Percentiles rank a stretch among this genome's conserved stretches.
These are phyloP conservation scores for Sebastes matsubarae DNA, from an alignment of 2,797 vertebrate species.

Conservation along the genomic window DNA sequence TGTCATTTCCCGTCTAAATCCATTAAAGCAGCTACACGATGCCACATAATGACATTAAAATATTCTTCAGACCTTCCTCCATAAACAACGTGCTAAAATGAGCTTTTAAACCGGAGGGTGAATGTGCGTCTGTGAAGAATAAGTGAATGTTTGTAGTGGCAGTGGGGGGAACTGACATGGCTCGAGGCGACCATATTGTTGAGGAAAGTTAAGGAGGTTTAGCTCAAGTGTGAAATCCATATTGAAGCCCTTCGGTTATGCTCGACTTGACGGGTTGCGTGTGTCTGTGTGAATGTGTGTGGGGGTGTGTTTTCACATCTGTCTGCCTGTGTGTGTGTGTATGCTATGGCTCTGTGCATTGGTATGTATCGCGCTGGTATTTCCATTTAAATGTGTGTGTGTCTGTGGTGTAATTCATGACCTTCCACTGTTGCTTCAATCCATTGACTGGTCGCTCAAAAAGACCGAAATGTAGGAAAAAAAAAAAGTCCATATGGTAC, in stretches of 20 bases:
- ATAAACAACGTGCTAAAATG: conserved; percentile 28
- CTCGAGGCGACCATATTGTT: conserved; percentile 59
- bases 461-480: conserved; percentile 23
- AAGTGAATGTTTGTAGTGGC: conserved; percentile 42
- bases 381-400: conserved; percentile 38
- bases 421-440: conserved; percentile 31
- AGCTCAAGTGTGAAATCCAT: conserved; percentile 71
- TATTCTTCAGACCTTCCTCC: conserved; percentile 25
- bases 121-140: conserved; percentile 24
- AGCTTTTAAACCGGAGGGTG: conserved; percentile 26
- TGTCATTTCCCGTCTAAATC: conserved; percentile 7
- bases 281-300: conserved; percentile 1
- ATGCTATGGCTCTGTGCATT: background rate
- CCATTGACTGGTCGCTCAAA: conserved; percentile 46
- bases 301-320: conserved; percentile 16
- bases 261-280: conserved; percentile 25
- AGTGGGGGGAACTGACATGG: conserved; percentile 39
- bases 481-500: conserved; percentile 72
- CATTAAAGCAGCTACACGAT: conserved; percentile 32
- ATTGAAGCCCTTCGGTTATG: conserved; percentile 63
- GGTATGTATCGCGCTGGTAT: conserved; percentile 21
- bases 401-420: conserved; percentile 40
- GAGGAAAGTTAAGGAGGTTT: conserved; percentile 65
- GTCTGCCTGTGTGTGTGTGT: background rate
- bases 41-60: conserved; percentile 13